These are phyloP conservation scores for Thaumatotibia leucotreta DNA, from an alignment of 1,140 invertebrate species.

Conservation along the genomic window DNA sequence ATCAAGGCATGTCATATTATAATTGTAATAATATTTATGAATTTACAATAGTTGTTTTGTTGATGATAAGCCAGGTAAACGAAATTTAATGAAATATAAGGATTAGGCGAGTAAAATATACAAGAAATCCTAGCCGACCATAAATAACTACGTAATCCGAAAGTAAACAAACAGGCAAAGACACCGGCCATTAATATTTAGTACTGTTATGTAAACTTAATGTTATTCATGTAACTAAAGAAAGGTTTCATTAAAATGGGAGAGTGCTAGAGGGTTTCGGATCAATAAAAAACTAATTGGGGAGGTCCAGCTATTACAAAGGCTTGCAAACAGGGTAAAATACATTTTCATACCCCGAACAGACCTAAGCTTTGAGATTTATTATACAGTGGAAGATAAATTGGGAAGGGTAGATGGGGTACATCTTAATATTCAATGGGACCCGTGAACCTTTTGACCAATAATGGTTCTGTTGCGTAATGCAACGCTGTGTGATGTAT, in stretches of 20 bases:
- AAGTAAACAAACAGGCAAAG: background rate
- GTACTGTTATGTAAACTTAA: conserved; percentile 26
- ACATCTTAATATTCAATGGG: conserved; percentile 6
- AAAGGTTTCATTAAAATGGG: conserved; percentile 49
- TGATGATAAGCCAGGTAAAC: background rate
- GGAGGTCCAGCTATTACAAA: conserved; percentile 17
- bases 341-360: conserved; percentile 9
- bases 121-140: background rate
- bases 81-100: background rate
- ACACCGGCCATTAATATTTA: conserved; percentile 35
- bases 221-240: conserved; percentile 40
- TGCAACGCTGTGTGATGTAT: background rate
- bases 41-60: background rate
- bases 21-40: no score
- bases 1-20: no score
- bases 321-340: conserved; percentile 8
- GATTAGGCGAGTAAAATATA: background rate
- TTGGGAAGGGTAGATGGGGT: conserved; percentile 7
- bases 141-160: background rate
- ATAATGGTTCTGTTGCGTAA: background rate
- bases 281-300: conserved; percentile 51
- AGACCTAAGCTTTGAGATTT: conserved; percentile 8
- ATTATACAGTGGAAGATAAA: conserved; percentile 6
- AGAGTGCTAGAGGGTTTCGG: conserved; percentile 28
- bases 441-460: background rate